These are phyloP conservation scores for Eupithecia subumbrata DNA, from an alignment of 2,888 invertebrate genomes.

Conservation along the genomic window DNA sequence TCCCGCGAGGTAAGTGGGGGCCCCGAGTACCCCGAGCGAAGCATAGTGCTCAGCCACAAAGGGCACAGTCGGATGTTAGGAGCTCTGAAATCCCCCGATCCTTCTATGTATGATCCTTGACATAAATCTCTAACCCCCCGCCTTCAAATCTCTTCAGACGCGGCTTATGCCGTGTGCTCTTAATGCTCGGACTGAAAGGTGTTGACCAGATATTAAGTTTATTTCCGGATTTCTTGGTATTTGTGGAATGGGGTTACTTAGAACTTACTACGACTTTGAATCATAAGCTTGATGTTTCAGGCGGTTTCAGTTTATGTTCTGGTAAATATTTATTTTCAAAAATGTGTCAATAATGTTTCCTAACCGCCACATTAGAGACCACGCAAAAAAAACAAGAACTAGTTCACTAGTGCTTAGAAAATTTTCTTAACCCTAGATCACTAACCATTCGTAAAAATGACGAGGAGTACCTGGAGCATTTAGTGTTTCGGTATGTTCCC, in stretches of 20 bases:
- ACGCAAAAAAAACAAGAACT: neutral
- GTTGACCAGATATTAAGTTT: conserved; percentile 39
- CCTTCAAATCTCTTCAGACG: conserved; percentile 82
- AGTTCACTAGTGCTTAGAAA: too few species aligned
- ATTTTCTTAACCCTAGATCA: too few species aligned
- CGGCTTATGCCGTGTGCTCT: conserved; percentile 72
- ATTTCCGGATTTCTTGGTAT: conserved; percentile 21
- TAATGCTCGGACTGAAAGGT: conserved; percentile 59
- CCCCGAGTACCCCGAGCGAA: conserved; percentile 77
- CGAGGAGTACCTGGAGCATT: too few species aligned
- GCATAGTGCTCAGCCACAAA: conserved; percentile 82
- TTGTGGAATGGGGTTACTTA: neutral
- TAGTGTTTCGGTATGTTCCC: too few species aligned
- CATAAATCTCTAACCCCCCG: conserved; percentile 83
- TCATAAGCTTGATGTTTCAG: neutral
- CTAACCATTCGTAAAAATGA: too few species aligned
- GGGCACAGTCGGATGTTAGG: conserved; percentile 80
- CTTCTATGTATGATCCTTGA: conserved; percentile 82
- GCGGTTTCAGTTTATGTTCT: neutral
- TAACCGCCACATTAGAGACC: neutral
- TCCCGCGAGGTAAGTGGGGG: conserved; percentile 78
- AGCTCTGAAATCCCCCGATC: conserved; percentile 81
- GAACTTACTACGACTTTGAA: neutral
- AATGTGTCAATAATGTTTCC: neutral
- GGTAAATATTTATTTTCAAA: neutral